Percentiles rank a stretch among this genome's conserved stretches.
Conservation (phyloP, 1,140 invertebrate genomes). For the Ditylenchus dipsaci region DNA sequence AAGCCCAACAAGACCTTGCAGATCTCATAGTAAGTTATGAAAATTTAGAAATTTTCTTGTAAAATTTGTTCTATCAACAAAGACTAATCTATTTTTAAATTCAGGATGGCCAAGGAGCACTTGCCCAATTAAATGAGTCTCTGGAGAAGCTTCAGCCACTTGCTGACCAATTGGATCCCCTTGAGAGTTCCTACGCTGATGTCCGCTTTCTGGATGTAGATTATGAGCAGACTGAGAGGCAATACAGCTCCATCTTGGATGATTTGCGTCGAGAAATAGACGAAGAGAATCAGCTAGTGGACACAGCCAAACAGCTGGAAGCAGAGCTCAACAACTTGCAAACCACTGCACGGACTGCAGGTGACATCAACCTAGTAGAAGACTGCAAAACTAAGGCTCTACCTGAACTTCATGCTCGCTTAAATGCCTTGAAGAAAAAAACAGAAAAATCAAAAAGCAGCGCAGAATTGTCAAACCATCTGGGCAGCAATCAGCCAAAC, state of each 20-base stretch:
- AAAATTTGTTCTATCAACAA: neutral
- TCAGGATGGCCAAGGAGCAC: constrained; percentile 16
- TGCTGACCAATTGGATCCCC: constrained; percentile 44
- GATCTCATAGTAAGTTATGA: too few relatives aligned
- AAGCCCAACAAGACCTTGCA: too few relatives aligned
- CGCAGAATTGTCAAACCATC: too few relatives aligned
- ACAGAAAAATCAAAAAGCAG: too few relatives aligned
- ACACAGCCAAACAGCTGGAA: neutral
- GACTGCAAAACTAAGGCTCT: too few relatives aligned
- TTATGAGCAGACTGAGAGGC: constrained; percentile 42
- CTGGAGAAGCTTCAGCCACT: constrained; percentile 38
- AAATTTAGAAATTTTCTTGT: too few relatives aligned
- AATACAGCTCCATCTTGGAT: constrained; percentile 38
- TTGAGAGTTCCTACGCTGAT: constrained; percentile 47
- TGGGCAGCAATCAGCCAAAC: too few relatives aligned
- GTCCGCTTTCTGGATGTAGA: constrained; percentile 48
- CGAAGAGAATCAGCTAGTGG: constrained; percentile 20
- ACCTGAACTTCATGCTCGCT: too few relatives aligned
- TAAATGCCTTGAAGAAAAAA: too few relatives aligned
- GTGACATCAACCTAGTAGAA: too few relatives aligned
- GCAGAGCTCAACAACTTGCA: constrained; percentile 6
- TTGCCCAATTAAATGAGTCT: constrained; percentile 31
- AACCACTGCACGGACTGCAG: neutral
- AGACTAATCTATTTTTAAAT: neutral
- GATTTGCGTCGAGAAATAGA: constrained; percentile 24